Conservation (phyloP, 2,113 vertebrate genomes). For the Tiliqua scincoides region DNA sequence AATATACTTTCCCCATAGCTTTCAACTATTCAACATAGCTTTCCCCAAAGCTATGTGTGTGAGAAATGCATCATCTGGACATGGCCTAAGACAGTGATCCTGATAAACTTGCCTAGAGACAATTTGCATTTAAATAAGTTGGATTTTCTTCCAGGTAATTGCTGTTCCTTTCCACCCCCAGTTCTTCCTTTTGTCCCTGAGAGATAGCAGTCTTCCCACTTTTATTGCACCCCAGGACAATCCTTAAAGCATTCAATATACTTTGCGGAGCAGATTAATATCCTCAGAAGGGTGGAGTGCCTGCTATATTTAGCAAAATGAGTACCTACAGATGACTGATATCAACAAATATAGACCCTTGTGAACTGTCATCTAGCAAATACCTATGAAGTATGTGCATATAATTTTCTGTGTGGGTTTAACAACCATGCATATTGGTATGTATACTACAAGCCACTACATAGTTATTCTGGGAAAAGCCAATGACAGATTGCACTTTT, state of each 20-base stretch:
- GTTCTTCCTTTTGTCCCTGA: background rate
- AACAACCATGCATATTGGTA: fast-evolving
- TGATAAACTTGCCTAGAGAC: background rate
- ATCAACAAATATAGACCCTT: conserved; percentile 39
- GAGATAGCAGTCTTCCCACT: background rate
- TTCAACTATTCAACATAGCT: too few relatives aligned
- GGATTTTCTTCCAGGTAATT: conserved; percentile 12
- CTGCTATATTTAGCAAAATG: conserved; percentile 54
- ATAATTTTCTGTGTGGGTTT: conserved; percentile 36
- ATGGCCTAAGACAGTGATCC: background rate
- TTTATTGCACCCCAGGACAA: background rate
- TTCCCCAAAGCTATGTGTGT: background rate
- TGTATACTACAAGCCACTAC: conserved; percentile 7
- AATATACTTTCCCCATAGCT: conserved; percentile 34
- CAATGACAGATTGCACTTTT: background rate
- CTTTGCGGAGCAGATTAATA: background rate
- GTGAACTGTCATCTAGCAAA: conserved; percentile 22
- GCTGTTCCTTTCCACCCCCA: background rate
- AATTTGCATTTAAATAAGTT: background rate
- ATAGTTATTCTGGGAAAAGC: conserved; percentile 27
- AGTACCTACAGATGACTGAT: conserved; percentile 39
- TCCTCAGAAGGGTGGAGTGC: conserved; percentile 55
- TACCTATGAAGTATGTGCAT: conserved; percentile 10
- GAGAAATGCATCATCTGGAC: background rate
- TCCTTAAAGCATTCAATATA: conserved; percentile 38